These are phyloP conservation scores for Himalopsyche tibetana DNA, from an alignment of 2,888 invertebrate genomes.

Conservation along the genomic window DNA sequence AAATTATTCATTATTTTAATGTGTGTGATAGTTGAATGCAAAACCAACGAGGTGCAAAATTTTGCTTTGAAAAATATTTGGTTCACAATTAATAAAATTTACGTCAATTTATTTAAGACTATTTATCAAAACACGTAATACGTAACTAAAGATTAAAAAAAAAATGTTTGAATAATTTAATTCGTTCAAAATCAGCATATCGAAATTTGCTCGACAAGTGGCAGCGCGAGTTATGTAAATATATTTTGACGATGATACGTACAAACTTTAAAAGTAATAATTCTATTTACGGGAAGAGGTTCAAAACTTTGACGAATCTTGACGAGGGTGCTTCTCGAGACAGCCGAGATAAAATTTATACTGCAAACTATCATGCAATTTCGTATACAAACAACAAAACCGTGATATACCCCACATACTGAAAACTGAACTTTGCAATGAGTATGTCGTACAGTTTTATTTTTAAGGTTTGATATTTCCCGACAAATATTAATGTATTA, in stretches of 20 bases:
- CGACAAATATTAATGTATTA: neutral
- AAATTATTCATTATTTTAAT: too few species aligned
- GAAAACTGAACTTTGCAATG: neutral
- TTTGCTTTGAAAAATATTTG: too few species aligned
- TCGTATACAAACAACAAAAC: neutral
- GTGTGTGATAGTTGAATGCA: too few species aligned
- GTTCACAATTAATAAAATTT: too few species aligned
- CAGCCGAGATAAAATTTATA: neutral
- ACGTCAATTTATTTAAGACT: too few species aligned
- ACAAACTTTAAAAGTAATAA: constrained; percentile 12
- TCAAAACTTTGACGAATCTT: constrained; percentile 9
- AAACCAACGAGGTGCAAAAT: too few species aligned
- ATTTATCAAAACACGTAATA: too few species aligned
- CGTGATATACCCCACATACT: neutral
- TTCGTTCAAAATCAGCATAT: too few species aligned
- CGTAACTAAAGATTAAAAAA: too few species aligned
- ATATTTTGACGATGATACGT: neutral
- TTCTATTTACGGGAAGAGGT: constrained; percentile 16
- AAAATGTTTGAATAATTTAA: too few species aligned
- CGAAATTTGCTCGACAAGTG: too few species aligned
- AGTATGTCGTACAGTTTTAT: neutral
- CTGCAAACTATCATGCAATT: neutral
- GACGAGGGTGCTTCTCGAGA: constrained; percentile 3
- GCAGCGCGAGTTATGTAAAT: too few species aligned
- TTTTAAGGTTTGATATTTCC: neutral